Evolutionary conservation across 2,113 vertebrate species (phyloP).

Genomic region (Sceloporus undulatus): DNA sequence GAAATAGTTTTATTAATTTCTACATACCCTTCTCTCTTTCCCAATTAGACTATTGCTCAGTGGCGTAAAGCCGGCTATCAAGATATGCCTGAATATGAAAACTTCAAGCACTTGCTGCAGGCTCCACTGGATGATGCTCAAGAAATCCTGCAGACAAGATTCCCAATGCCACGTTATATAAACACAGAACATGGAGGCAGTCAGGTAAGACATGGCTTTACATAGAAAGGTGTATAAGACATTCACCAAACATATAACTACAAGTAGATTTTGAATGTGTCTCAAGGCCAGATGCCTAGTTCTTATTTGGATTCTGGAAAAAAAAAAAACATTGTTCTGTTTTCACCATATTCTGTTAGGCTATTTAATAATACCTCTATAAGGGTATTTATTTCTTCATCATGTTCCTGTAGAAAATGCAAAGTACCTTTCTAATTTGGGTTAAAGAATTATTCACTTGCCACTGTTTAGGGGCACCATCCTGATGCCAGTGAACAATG

Average conservation of each 20-base stretch:
- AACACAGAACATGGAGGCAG: constrained; percentile 94
- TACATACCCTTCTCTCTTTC: neutral
- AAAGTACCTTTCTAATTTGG: too few species aligned
- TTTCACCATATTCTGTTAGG: too few species aligned
- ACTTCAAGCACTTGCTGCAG: constrained; percentile 96
- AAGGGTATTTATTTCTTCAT: too few species aligned
- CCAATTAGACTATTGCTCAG: constrained; percentile 91
- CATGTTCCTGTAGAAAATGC: too few species aligned
- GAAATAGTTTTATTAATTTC: neutral
- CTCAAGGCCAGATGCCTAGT: neutral
- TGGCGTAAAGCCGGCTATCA: constrained; percentile 97
- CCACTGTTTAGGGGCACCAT: too few species aligned
- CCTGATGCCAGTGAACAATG: too few species aligned
- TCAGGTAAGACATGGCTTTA: constrained; percentile 74
- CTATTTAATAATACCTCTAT: too few species aligned
- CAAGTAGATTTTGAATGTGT: neutral
- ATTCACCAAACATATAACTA: neutral
- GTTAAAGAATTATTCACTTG: too few species aligned
- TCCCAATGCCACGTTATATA: constrained; percentile 96
- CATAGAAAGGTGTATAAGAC: neutral
- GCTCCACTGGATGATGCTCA: constrained; percentile 95
- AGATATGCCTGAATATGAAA: constrained; percentile 96
- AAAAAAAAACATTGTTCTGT: too few species aligned
- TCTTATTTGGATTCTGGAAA: neutral
- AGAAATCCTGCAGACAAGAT: constrained; percentile 93